Evolutionary conservation across 2,888 invertebrate species (phyloP), one percentile per base, ranked within the genome.

Genomic region (Sthenelais limicola): DNA sequence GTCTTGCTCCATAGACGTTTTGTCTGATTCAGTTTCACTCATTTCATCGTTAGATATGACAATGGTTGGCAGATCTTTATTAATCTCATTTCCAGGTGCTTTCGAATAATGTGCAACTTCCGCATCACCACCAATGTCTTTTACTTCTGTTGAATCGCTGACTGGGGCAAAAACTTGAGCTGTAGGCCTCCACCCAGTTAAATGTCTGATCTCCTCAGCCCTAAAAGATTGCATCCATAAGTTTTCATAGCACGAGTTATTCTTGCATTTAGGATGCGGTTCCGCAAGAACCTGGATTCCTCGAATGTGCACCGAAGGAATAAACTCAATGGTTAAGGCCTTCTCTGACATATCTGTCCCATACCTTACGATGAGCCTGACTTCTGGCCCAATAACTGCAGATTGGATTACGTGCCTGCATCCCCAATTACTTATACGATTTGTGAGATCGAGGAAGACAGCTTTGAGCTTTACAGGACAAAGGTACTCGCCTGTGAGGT

Each of bases 181-280:
- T 7, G 9, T 7, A 1, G 62, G 62, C 38, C 38, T 15, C 62
- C 62, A 62, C 9, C 38, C 21, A 5, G 62, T 62, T 1, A 62
- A 28, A 3, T 38, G 54, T 4, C n/a, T 48, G 21, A 15, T 32
- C 28, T 73, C 73, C 30, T 69, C 24, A 9, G 18, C 47, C 18
- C 47, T 51, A 62, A 70, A 73, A 12, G 73, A 70, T 21, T 49
- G 49, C 67, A 69, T 52, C 73, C 73, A 73, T n/a, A 68, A 47
- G 30, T 68, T 73, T 24, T 32, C 68, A 32, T 62, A 73, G 21
- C 48, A 24, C 12, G 48, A 26, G 24, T 15, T 4, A 4, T 24
- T 4, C 5, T 30, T 35, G 26, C 30, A 7, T 49, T 9, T 38
- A 3, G 54, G 43, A 32, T 74, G 72, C 24, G 62, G 49, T 33